Percentiles rank a stretch among this genome's conserved stretches.
Evolutionary conservation across 2,888 invertebrate genomes (phyloP).

Genomic region (Hedychridium roseum): DNA sequence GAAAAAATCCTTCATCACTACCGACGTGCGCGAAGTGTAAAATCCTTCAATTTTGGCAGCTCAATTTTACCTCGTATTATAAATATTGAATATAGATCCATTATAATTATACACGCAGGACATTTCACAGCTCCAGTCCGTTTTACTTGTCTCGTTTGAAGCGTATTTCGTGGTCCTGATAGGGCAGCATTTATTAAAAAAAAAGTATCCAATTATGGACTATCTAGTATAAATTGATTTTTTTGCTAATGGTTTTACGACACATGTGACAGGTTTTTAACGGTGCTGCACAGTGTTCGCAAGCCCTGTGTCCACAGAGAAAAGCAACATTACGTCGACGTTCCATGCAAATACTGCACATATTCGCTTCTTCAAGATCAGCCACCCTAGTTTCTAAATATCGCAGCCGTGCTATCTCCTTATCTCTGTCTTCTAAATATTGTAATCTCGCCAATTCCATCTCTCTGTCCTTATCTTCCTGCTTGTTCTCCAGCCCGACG

Average conservation of each 20-base stretch:
- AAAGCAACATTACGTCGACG: slow-evolving; percentile 82
- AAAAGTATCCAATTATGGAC: slow-evolving; percentile 1
- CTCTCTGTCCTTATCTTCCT: slow-evolving; percentile 39
- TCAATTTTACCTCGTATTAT: slow-evolving; percentile 10
- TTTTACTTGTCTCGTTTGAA: no score
- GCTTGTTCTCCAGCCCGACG: slow-evolving; percentile 24
- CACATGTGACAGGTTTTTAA: slow-evolving; percentile 88
- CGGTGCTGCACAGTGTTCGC: slow-evolving; percentile 82
- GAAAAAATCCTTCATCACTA: not conserved
- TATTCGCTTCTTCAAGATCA: slow-evolving; percentile 86
- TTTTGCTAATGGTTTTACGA: slow-evolving; percentile 77
- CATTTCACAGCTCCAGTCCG: no score
- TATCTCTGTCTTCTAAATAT: slow-evolving; percentile 58
- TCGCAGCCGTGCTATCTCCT: slow-evolving; percentile 59
- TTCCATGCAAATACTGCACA: slow-evolving; percentile 91
- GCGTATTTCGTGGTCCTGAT: no score
- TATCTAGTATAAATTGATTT: slow-evolving; percentile 70
- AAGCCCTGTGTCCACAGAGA: slow-evolving; percentile 88
- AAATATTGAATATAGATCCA: not conserved
- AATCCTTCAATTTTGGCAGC: slow-evolving; percentile 39
- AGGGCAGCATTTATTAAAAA: slow-evolving; percentile 8
- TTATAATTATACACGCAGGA: slow-evolving; percentile 8
- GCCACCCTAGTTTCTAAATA: slow-evolving; percentile 81
- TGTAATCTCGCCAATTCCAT: no score
- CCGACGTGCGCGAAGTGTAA: slow-evolving; percentile 3